Conservation (phyloP, 2,888 invertebrate species). For the Portevinia maculata region DNA sequence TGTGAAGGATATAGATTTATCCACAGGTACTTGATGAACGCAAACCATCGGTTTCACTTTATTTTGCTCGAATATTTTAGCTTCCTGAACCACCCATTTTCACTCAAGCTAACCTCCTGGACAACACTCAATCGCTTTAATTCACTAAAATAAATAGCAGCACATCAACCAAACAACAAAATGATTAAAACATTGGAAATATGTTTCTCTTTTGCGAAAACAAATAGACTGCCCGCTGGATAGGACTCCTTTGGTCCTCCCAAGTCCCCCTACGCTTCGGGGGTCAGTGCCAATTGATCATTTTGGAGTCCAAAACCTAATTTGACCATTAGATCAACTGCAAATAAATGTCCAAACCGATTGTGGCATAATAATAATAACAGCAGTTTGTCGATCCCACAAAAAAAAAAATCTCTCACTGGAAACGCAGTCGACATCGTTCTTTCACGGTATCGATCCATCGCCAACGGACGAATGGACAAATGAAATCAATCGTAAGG, state of each 20-base stretch:
- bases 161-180: background rate
- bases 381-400: conserved; percentile 56
- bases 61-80: background rate
- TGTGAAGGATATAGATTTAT: no score
- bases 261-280: conserved; percentile 47
- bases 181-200: conserved; percentile 67
- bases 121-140: conserved; percentile 12
- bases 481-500: conserved; percentile 68
- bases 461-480: conserved; percentile 42
- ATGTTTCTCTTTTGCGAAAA: conserved; percentile 46
- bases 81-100: conserved; percentile 54
- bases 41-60: background rate
- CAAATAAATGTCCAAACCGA: conserved; percentile 65
- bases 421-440: conserved; percentile 36
- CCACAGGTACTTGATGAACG: no score
- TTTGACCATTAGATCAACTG: conserved; percentile 57
- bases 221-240: conserved; percentile 50
- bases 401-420: conserved; percentile 30
- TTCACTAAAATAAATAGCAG: conserved; percentile 12
- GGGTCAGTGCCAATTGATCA: conserved; percentile 65
- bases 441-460: conserved; percentile 46
- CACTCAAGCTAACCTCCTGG: background rate
- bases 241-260: conserved; percentile 17
- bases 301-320: conserved; percentile 58
- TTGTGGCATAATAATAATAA: conserved; percentile 71